Evolutionary conservation across 1,140 invertebrate genomes (phyloP), one percentile per base, ranked within the genome.

Genomic region (Drosophila sturtevanti): DNA sequence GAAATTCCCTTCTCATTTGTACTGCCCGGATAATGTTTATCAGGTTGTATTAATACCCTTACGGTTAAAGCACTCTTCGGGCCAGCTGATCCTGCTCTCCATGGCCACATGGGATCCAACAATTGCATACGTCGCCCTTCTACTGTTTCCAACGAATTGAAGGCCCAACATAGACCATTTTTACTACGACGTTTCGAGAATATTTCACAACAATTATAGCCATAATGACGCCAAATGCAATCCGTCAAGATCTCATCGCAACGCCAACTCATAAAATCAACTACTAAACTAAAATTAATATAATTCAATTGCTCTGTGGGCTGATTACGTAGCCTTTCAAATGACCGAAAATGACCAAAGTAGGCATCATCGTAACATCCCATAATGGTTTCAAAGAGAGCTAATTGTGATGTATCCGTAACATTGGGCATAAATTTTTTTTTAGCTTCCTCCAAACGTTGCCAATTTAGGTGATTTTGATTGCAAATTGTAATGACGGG

Each of bases 161-260:
- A 94, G 18, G 92, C 90, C 75, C 93, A 93, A 64, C 94, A 94
- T 24, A 93, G 91, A 0, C 94, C 94, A 63, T 91, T 92, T 84
- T 94, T 93, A n/a, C 93, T 94, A 31, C 77, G 79, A 11, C 91
- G 75, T 37, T 75, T 63, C 2, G 74, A 80, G 68, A 92, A 92
- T 22, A 91, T 87, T 6, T 91, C 82, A 52, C 91, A 92, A 60
- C 91, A 92, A n/a, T 90, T 63, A 22, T 80, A 59, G 0, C 59
- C 18, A 11, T 51, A 64, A 41, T 89, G 78, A 0, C 81, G 74
- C 91, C 91, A 92, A 21, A 61, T 60, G 48, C 91, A 92, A n/a
- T 82, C 63, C 2, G 75, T 44, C 1, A 92, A 68, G 3, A 91
- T 16, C 24, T 92, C 91, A 18, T 92, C 78, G 24, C 91, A 92